These are phyloP conservation scores for Synanceia verrucosa DNA, from an alignment of 2,797 vertebrate genomes.

Conservation along the genomic window DNA sequence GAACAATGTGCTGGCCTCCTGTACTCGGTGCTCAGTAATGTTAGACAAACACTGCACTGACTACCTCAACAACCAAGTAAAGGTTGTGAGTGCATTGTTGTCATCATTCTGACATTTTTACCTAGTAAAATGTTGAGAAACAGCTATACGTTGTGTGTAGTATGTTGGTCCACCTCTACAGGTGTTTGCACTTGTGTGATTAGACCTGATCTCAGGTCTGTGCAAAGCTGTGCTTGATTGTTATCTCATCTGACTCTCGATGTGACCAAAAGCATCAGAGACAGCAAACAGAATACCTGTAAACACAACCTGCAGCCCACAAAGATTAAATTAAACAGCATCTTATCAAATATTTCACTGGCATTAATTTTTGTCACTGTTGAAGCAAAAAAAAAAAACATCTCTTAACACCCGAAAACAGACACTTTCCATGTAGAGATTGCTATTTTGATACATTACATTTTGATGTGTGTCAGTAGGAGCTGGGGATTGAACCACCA, in stretches of 20 bases:
- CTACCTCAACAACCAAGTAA: no score
- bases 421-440: no score
- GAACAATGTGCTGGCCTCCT: no score
- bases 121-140: no score
- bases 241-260: not conserved
- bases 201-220: not conserved
- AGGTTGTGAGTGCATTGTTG: no score
- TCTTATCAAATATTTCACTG: not conserved
- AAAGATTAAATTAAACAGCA: not conserved
- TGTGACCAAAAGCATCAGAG: not conserved
- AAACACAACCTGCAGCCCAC: not conserved
- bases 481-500: not conserved
- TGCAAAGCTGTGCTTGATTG: not conserved
- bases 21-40: no score
- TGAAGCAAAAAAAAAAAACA: no score
- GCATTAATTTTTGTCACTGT: not conserved
- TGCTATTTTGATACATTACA: not conserved
- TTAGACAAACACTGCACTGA: no score
- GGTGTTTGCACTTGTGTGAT: slow-evolving; percentile 9
- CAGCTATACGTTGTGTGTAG: not conserved
- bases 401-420: no score
- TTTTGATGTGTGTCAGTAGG: not conserved
- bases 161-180: not conserved
- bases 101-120: no score
- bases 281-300: not conserved